phyloP scores from a whole-genome alignment of 2,888 invertebrate species.

The Rhorus exstirpatorius region DNA sequence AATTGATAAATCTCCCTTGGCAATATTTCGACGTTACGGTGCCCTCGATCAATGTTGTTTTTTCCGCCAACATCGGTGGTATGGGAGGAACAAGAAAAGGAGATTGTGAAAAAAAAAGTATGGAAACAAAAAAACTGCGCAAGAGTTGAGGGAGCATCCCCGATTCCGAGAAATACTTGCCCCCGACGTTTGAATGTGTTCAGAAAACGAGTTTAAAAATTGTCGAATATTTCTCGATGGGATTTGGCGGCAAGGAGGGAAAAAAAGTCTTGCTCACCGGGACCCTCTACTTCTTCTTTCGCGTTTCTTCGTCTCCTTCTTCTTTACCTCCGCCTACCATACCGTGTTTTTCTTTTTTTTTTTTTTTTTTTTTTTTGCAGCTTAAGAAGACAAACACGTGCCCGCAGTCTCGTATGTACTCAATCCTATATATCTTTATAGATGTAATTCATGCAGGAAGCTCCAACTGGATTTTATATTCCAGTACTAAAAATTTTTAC shows the following conservation, averaged over 20 bases:
- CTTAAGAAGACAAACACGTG: conserved; percentile 65
- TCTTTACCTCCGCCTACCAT: conserved; percentile 65
- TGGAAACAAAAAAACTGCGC: conserved; percentile 30
- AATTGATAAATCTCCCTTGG: too few relatives aligned
- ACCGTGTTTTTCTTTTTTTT: too few relatives aligned
- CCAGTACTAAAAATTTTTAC: too few relatives aligned
- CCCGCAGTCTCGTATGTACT: conserved; percentile 57
- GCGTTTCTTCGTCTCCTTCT: conserved; percentile 52
- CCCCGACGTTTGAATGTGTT: conserved; percentile 80
- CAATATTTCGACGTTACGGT: background rate
- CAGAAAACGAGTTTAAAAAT: conserved; percentile 84
- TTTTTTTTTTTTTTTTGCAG: conserved; percentile 59
- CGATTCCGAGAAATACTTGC: conserved; percentile 81
- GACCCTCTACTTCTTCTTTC: conserved; percentile 51
- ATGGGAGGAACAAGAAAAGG: conserved; percentile 34
- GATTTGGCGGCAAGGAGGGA: conserved; percentile 66
- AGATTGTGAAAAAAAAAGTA: conserved; percentile 22
- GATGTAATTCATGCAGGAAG: conserved; percentile 48
- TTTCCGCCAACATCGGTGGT: background rate
- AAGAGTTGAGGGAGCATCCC: conserved; percentile 71
- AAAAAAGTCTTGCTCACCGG: conserved; percentile 66
- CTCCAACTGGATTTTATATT: conserved; percentile 20
- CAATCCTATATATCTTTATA: conserved; percentile 52
- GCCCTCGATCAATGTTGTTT: conserved; percentile 23
- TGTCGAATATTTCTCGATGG: conserved; percentile 83